Percentiles rank a stretch among this genome's conserved stretches.
phyloP scores from a whole-genome alignment of 2,888 invertebrate genomes.

The Apamea epomidion region DNA sequence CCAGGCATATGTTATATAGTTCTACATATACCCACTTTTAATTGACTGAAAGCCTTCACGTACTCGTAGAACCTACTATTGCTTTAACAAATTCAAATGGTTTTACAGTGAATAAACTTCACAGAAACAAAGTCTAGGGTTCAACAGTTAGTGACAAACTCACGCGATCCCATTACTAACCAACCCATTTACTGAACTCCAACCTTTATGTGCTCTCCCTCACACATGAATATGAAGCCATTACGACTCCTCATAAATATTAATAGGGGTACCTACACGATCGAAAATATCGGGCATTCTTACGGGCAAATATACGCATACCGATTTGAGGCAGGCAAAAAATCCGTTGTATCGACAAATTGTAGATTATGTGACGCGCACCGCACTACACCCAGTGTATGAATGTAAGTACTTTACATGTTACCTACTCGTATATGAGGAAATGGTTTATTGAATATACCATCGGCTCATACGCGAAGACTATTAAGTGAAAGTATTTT shows the following conservation, averaged over 20 bases:
- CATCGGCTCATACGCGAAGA: slow-evolving; percentile 20
- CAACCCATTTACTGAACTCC: slow-evolving; percentile 24
- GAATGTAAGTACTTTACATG: slow-evolving; percentile 26
- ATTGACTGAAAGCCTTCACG: not conserved
- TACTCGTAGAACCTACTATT: not conserved
- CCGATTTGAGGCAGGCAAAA: slow-evolving; percentile 32
- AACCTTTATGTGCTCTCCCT: slow-evolving; percentile 21
- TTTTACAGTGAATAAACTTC: slow-evolving; percentile 17
- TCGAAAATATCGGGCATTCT: slow-evolving; percentile 50
- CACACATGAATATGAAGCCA: slow-evolving; percentile 40
- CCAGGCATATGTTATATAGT: not conserved
- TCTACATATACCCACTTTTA: not conserved
- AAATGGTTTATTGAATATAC: slow-evolving; percentile 54
- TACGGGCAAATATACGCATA: slow-evolving; percentile 35
- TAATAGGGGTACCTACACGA: slow-evolving; percentile 41
- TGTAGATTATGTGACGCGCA: slow-evolving; percentile 28
- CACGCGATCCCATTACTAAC: slow-evolving; percentile 25
- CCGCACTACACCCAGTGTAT: slow-evolving; percentile 26
- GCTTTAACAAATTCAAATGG: slow-evolving; percentile 23
- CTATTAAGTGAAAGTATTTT: slow-evolving; percentile 48
- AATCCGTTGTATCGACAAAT: slow-evolving; percentile 44
- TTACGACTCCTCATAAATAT: slow-evolving; percentile 54
- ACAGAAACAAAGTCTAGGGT: slow-evolving; percentile 13
- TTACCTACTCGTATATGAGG: slow-evolving; percentile 26
- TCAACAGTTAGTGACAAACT: slow-evolving; percentile 32